Evolutionary conservation across 1,140 invertebrate species (phyloP).

Genomic region (Bilobella aurantiaca): DNA sequence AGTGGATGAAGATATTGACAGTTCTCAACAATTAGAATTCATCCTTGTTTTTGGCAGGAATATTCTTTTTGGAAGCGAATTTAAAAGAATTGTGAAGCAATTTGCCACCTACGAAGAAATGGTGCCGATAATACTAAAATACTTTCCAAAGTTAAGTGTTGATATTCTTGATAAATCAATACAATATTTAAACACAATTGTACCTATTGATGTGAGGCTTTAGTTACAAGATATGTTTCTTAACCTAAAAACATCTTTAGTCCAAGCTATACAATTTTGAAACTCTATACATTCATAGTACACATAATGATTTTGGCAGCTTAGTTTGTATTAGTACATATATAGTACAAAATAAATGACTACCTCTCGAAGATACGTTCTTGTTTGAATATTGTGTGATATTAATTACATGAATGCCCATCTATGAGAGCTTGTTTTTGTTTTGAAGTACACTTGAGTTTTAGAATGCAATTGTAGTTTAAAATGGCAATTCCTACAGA

Average conservation of each 20-base stretch:
- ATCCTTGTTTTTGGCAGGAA: background rate
- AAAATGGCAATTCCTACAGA: too few relatives aligned
- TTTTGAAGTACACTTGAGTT: too few relatives aligned
- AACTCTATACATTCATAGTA: too few relatives aligned
- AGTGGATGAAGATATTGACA: background rate
- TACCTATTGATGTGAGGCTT: background rate
- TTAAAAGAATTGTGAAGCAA: background rate
- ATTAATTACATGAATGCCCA: background rate
- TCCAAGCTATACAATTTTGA: background rate
- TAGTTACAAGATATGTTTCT: background rate
- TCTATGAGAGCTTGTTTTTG: too few relatives aligned
- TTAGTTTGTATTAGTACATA: too few relatives aligned
- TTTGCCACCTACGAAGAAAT: background rate
- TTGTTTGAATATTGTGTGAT: background rate
- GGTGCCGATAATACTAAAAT: background rate
- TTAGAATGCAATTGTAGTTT: too few relatives aligned
- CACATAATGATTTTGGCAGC: too few relatives aligned
- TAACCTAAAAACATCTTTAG: background rate
- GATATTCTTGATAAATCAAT: background rate
- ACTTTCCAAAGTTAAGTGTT: background rate
- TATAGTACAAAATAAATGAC: too few relatives aligned
- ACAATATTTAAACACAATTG: background rate
- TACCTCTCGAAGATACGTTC: too few relatives aligned
- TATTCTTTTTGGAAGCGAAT: background rate
- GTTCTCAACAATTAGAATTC: background rate